These are phyloP conservation scores for Drosophila fuyamai DNA, from an alignment of 1,140 invertebrate genomes.

Conservation along the genomic window DNA sequence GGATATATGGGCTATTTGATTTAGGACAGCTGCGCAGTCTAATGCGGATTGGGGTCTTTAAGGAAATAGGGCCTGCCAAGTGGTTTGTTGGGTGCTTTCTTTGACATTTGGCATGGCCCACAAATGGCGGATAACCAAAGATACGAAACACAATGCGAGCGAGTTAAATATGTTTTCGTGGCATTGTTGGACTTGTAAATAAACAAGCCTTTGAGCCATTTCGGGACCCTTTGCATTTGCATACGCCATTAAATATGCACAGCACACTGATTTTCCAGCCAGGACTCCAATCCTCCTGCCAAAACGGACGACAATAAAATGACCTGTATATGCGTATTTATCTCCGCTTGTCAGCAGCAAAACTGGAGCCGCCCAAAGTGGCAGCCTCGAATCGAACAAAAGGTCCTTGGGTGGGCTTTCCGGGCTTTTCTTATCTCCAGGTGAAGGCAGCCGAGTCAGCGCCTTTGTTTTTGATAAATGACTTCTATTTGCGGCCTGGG, in stretches of 20 bases:
- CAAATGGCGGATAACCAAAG: constrained; percentile 41
- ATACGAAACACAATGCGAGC: constrained; percentile 41
- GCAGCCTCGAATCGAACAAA: constrained; percentile 56
- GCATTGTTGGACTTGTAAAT: constrained; percentile 60
- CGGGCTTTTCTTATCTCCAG: constrained; percentile 56
- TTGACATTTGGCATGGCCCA: constrained; percentile 30
- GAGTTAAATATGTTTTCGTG: constrained; percentile 54
- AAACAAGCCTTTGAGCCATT: constrained; percentile 71
- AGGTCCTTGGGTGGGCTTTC: not conserved
- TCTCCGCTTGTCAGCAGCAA: constrained; percentile 61
- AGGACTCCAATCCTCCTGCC: constrained; percentile 1
- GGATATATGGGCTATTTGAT: constrained; percentile 41
- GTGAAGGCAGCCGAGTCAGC: constrained; percentile 57
- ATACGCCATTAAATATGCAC: constrained; percentile 77
- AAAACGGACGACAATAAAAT: constrained; percentile 65
- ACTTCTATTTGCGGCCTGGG: constrained; percentile 51
- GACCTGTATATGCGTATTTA: constrained; percentile 60
- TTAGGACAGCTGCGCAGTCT: constrained; percentile 20
- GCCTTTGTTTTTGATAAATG: constrained; percentile 78
- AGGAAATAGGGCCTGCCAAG: constrained; percentile 17
- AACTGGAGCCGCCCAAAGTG: constrained; percentile 44
- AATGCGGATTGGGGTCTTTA: constrained; percentile 20
- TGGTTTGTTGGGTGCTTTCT: constrained; percentile 27
- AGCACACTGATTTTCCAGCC: constrained; percentile 62
- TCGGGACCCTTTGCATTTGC: constrained; percentile 59